Conservation (phyloP, 64 coral and sea anemone species). For the Anthopleura sola region DNA sequence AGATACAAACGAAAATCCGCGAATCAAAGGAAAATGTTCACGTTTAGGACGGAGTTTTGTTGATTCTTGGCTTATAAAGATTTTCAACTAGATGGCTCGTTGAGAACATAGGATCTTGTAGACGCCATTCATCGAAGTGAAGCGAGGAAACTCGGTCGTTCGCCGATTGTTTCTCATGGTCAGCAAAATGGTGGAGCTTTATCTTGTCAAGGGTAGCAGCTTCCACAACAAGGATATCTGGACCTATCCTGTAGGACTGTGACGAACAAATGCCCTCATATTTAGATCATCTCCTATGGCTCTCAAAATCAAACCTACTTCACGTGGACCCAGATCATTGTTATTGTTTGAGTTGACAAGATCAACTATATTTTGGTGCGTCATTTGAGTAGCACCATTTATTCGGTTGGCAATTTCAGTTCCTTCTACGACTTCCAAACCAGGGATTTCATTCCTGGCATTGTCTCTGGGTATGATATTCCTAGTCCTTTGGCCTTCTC, state of each 20-base stretch:
- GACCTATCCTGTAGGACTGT: slow-evolving; percentile 46
- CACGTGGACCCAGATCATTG: slow-evolving; percentile 72
- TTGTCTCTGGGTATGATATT: slow-evolving; percentile 4
- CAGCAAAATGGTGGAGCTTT: background rate
- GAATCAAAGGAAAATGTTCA: background rate
- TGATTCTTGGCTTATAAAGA: background rate
- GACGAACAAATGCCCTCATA: slow-evolving; percentile 42
- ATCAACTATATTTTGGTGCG: slow-evolving; percentile 24
- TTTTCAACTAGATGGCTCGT: background rate
- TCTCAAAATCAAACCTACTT: slow-evolving; percentile 61
- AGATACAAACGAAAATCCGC: background rate
- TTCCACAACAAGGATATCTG: background rate
- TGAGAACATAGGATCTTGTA: background rate
- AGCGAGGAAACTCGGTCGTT: background rate
- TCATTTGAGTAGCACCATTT: slow-evolving; percentile 17
- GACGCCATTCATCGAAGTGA: background rate
- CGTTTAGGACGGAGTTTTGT: background rate
- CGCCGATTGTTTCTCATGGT: background rate
- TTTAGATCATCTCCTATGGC: slow-evolving; percentile 71
- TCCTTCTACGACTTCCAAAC: background rate
- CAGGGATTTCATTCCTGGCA: background rate
- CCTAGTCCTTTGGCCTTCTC: background rate
- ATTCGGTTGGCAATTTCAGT: slow-evolving; percentile 9
- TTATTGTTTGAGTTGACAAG: slow-evolving; percentile 56
- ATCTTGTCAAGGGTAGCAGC: background rate